phyloP scores from a whole-genome alignment of 2,797 vertebrate genomes.

The Gymnopithys bicolor region DNA sequence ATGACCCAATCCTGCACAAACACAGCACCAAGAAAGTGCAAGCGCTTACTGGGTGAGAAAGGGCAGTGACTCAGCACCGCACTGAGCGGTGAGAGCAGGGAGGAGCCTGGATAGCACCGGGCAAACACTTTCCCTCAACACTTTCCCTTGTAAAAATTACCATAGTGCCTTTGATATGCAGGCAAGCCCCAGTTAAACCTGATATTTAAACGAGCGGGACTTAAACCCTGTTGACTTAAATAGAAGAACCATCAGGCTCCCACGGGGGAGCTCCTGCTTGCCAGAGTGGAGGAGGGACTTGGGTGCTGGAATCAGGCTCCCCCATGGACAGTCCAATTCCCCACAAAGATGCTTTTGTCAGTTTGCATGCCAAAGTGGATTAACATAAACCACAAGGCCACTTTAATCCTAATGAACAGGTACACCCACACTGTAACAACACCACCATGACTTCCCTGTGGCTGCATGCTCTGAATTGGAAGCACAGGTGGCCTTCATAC shows the following conservation, averaged over 20 bases:
- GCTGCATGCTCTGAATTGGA: accelerated
- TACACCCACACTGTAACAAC: neutral
- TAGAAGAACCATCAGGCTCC: neutral
- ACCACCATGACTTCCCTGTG: neutral
- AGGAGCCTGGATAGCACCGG: neutral
- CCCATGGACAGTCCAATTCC: accelerated
- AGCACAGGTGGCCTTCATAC: neutral
- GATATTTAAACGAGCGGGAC: slow-evolving; percentile 39
- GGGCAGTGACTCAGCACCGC: slow-evolving; percentile 16
- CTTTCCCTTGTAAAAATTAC: slow-evolving; percentile 47
- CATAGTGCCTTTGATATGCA: slow-evolving; percentile 44
- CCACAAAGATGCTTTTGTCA: neutral
- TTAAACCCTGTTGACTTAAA: neutral
- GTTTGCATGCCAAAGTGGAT: neutral
- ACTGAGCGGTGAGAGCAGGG: neutral
- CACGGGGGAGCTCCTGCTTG: neutral
- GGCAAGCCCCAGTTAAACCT: slow-evolving; percentile 32
- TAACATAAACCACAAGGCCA: neutral
- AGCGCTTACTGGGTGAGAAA: neutral
- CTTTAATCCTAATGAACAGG: neutral
- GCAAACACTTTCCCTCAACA: slow-evolving; percentile 24
- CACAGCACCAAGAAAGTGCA: neutral
- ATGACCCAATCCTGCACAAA: neutral
- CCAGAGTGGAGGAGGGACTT: accelerated
- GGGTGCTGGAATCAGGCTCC: neutral